A percentile compares a stretch with the other conserved stretches of the same genome.
Conservation (phyloP, 2,888 invertebrate species). For the Pantelozetes paolii region DNA sequence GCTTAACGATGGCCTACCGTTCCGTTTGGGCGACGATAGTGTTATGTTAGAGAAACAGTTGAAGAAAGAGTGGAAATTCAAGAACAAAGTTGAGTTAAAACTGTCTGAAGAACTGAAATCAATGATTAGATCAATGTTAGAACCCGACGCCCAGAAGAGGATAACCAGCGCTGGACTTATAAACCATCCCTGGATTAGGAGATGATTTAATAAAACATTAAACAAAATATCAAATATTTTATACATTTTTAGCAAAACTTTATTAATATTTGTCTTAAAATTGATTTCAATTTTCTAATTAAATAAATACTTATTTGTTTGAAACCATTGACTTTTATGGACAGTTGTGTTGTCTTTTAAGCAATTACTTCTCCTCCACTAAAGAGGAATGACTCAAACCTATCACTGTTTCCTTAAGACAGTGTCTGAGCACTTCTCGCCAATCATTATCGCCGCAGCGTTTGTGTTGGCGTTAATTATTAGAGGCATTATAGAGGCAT, state of each 20-base stretch:
- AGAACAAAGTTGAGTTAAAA: not conserved
- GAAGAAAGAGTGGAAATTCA: constrained; percentile 24
- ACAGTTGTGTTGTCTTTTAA: no score
- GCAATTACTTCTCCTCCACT: no score
- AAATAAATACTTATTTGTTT: no score
- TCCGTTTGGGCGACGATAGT: not conserved
- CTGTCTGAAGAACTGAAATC: not conserved
- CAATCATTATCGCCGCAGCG: not conserved
- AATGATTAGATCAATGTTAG: constrained; percentile 31
- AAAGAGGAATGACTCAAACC: no score
- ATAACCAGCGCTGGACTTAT: not conserved
- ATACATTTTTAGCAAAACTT: no score
- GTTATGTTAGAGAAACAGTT: constrained; percentile 34
- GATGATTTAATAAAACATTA: no score
- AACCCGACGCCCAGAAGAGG: not conserved
- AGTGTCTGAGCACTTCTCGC: not conserved
- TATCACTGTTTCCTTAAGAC: no score
- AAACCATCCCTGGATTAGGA: not conserved
- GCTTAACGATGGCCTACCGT: constrained; percentile 37
- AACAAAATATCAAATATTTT: no score
- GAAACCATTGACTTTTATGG: no score
- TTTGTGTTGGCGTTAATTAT: not conserved
- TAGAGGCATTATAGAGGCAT: not conserved
- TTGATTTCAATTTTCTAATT: no score
- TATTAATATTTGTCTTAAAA: no score